Percentiles rank a stretch among this genome's conserved stretches.
phyloP scores from a whole-genome alignment of 1,140 invertebrate species.

The Eubasilissa regina region DNA sequence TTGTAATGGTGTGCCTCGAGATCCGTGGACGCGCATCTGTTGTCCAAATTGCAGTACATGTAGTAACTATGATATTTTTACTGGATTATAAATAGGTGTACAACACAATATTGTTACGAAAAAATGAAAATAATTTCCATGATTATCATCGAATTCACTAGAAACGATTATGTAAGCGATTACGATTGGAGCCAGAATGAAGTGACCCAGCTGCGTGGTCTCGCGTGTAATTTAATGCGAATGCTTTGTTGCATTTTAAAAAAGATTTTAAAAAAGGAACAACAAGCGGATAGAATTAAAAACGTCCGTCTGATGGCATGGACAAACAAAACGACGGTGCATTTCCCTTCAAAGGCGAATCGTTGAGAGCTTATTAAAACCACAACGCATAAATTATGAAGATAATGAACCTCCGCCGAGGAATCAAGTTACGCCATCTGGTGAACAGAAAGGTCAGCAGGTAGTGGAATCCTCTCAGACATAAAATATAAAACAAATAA shows the following conservation, averaged over 20 bases:
- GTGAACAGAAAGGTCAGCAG: constrained; percentile 24
- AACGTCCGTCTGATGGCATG: constrained; percentile 16
- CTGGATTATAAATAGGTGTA: no score
- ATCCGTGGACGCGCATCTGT: no score
- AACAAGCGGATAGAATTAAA: constrained; percentile 24
- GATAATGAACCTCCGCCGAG: constrained; percentile 29
- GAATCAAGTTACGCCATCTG: constrained; percentile 45
- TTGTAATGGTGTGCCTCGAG: no score
- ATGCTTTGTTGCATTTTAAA: not conserved
- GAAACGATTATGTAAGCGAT: no score
- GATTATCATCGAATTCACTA: no score
- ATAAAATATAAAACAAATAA: constrained; percentile 45
- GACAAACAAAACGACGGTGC: constrained; percentile 27
- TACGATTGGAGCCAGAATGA: no score
- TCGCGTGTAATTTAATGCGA: not conserved
- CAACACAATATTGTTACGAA: no score
- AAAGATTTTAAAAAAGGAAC: not conserved
- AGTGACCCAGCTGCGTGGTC: not conserved
- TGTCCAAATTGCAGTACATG: no score
- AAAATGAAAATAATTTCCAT: no score
- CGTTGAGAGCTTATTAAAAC: constrained; percentile 43
- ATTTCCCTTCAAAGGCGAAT: constrained; percentile 34
- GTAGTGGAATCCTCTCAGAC: constrained; percentile 10
- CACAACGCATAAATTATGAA: constrained; percentile 34
- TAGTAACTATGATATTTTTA: no score